Evolutionary conservation across 1,140 invertebrate species (phyloP), one percentile per base, ranked within the genome.

Genomic region (Pogonognathellus flavescens): DNA sequence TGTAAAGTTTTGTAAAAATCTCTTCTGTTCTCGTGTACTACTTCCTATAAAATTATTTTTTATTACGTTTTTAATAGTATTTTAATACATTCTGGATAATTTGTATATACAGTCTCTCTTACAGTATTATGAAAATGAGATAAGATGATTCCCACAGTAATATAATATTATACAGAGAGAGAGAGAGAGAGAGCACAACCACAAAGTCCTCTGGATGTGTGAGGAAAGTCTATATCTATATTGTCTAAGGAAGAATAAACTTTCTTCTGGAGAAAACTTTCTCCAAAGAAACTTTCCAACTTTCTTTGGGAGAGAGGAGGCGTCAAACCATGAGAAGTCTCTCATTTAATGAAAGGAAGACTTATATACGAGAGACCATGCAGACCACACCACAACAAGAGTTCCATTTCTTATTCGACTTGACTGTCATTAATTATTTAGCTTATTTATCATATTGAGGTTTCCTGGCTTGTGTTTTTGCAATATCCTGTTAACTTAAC

Each of bases 381-480:
- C 31, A 41, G 31, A 41, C 2, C 31, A 41, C 31, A 76, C 70
- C 70, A 76, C 70, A 76, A 76, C 70, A 76, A 76, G 31, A 76
- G 70, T 76, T 76, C 41, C 70, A 76, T 76, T 76, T 76, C 70
- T 76, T 76, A 76, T 76, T 76, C 70, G 70, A 76, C 70, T 76
- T 76, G 70, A 76, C 70, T 76, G 70, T 76, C 70, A 76, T 76
- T 76, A 76, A 76, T 76, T 76, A 76, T 76, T 76, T 76, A 76
- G 70, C 70, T 76, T 76, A 76, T 76, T 76, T 76, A 76, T 76
- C 70, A 76, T 50, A 76, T 50, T 49, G 22, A 11, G 70, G 70
- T 76, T 76, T 76, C 70, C 70, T 76, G 70, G 22, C 20, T 25
- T 76, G 11, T 76, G 70, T 76, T 76, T 76, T 49, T 66, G 62